A percentile compares a stretch with the other conserved stretches of the same genome.
Evolutionary conservation across 2,113 vertebrate genomes (phyloP).

Genomic region (Lagopus leucura): DNA sequence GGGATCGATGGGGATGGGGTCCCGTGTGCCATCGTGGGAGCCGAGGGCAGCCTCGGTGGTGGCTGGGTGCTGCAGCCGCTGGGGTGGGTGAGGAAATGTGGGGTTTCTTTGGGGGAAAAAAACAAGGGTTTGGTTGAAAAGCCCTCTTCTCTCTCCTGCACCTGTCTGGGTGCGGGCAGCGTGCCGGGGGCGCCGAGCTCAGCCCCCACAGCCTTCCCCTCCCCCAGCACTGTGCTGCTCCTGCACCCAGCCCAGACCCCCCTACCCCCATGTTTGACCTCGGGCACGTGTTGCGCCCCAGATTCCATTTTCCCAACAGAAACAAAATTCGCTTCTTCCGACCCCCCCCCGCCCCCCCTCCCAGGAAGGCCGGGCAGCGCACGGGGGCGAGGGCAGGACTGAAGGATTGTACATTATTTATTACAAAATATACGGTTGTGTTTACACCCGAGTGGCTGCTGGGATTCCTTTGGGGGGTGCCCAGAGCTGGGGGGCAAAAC

Average conservation of each 20-base stretch:
- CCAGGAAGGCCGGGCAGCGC: background rate
- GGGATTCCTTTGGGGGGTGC: background rate
- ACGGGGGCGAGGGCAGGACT: background rate
- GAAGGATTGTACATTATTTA: constrained; percentile 44
- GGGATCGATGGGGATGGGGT: background rate
- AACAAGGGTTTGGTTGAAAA: accelerated
- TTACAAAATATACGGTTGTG: constrained; percentile 24
- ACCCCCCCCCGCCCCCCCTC: no score
- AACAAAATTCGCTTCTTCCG: background rate
- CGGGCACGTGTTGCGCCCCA: accelerated
- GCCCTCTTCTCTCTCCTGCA: background rate
- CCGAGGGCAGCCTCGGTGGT: background rate
- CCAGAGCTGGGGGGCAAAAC: background rate
- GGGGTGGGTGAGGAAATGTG: background rate
- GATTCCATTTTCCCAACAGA: background rate
- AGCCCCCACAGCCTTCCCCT: accelerated
- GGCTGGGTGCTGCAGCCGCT: background rate
- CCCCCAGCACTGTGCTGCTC: background rate
- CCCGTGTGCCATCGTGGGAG: background rate
- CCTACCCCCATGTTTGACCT: accelerated
- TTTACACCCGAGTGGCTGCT: background rate
- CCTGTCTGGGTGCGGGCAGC: accelerated
- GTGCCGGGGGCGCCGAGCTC: accelerated
- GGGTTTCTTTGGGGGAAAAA: background rate
- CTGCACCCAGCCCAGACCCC: background rate